phyloP scores from a whole-genome alignment of 2,797 vertebrate species.

The Liasis olivaceus region DNA sequence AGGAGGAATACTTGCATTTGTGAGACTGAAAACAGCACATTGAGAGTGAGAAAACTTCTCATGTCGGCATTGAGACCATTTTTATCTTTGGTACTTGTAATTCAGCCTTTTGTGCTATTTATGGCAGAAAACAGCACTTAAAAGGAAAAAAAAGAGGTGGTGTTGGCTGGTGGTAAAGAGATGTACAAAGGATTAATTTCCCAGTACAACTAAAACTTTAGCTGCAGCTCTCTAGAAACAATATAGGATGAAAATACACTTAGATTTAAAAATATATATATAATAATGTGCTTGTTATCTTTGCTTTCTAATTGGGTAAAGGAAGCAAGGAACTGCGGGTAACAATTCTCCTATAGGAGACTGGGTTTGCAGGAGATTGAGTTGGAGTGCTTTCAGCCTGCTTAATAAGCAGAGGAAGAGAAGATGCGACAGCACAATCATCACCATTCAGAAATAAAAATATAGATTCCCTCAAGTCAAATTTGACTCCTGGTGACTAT shows the following conservation, averaged over 20 bases:
- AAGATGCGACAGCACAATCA: neutral
- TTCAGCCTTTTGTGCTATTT: conserved; percentile 13
- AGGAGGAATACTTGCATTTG: neutral
- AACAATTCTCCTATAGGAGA: neutral
- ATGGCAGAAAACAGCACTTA: neutral
- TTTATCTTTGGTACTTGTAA: conserved; percentile 1
- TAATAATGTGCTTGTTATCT: no score
- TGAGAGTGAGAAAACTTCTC: neutral
- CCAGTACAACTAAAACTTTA: neutral
- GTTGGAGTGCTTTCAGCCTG: neutral
- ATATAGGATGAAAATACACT: neutral
- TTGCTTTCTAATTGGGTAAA: neutral
- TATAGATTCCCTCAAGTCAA: neutral
- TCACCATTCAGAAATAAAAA: neutral
- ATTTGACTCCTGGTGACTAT: neutral
- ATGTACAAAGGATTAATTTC: neutral
- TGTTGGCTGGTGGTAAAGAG: neutral
- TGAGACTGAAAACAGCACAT: neutral
- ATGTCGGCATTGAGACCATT: neutral
- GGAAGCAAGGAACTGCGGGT: neutral
- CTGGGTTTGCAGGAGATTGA: neutral
- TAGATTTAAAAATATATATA: neutral
- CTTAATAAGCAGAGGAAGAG: neutral
- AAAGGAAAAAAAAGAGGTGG: neutral
- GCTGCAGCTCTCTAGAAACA: neutral